Percentiles rank a stretch among this genome's conserved stretches.
phyloP scores from a whole-genome alignment of 53 echinoderm and acorn worm genomes.

The Zoroaster sp. region DNA sequence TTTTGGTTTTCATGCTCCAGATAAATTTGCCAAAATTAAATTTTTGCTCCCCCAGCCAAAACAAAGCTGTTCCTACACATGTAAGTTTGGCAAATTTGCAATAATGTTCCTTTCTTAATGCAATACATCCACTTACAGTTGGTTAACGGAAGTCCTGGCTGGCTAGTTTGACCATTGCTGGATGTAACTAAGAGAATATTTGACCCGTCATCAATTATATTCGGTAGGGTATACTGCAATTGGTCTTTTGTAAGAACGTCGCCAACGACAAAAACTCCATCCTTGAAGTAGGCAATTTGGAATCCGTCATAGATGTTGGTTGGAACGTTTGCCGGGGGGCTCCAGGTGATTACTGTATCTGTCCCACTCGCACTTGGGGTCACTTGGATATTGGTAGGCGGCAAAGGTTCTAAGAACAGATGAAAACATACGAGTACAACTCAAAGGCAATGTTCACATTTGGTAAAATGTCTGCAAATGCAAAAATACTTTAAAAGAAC shows the following conservation, averaged over 20 bases:
- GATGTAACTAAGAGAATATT: slow-evolving; percentile 1
- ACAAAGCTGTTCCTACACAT: no score
- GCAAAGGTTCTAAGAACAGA: slow-evolving; percentile 24
- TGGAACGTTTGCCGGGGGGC: not conserved
- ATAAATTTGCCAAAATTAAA: no score
- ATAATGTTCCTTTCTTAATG: no score
- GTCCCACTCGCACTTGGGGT: not conserved
- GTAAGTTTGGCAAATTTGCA: no score
- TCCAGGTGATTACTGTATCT: slow-evolving; percentile 17
- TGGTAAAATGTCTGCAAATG: no score
- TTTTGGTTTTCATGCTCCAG: no score
- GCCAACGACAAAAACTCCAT: not conserved
- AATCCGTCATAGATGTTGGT: slow-evolving; percentile 24
- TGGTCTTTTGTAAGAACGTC: not conserved
- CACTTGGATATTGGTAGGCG: slow-evolving; percentile 18
- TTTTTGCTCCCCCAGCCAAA: no score
- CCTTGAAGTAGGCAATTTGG: not conserved
- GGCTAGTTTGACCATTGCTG: slow-evolving; percentile 2
- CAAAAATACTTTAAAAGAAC: no score
- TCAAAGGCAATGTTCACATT: no score
- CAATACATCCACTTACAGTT: slow-evolving; percentile 30
- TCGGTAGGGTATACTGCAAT: not conserved
- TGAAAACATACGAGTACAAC: no score
- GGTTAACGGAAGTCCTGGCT: not conserved
- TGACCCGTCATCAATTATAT: slow-evolving; percentile 11